Evolutionary conservation across 23 tunicate genomes (phyloP).

Genomic region (Pegea sp.): DNA sequence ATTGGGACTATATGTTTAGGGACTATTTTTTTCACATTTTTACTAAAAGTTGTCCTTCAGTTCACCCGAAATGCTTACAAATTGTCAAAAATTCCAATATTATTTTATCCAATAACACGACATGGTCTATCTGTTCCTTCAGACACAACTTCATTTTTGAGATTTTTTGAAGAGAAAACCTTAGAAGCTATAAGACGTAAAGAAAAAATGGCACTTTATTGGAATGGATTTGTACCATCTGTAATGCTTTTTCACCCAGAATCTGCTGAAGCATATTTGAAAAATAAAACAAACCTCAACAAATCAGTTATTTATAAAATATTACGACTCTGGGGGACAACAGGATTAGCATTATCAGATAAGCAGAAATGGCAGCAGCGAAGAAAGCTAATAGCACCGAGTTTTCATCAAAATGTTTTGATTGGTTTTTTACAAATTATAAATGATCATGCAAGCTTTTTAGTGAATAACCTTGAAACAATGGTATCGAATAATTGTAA

Average conservation of each 20-base stretch:
- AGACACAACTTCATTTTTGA: neutral
- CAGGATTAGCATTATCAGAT: slow-evolving; percentile 35
- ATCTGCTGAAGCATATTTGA: slow-evolving; percentile 41
- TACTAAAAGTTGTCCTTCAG: too few species aligned
- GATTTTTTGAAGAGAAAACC: neutral
- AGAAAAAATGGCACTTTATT: slow-evolving; percentile 1
- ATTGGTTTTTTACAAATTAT: slow-evolving; percentile 72
- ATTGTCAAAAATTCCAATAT: neutral
- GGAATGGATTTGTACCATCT: slow-evolving; percentile 46
- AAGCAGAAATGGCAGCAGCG: slow-evolving; percentile 86
- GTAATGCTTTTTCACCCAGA: slow-evolving; percentile 31
- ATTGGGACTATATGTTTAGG: too few species aligned
- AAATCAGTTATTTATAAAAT: slow-evolving; percentile 32
- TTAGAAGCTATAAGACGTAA: neutral
- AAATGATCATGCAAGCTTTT: slow-evolving; percentile 12
- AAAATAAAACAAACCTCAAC: slow-evolving; percentile 38
- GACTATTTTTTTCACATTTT: too few species aligned
- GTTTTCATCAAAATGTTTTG: slow-evolving; percentile 74
- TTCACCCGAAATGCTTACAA: too few species aligned
- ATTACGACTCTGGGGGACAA: slow-evolving; percentile 55
- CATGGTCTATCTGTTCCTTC: neutral
- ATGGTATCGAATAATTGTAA: neutral
- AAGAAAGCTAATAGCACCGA: slow-evolving; percentile 62
- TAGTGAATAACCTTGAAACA: neutral
- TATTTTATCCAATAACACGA: neutral